A percentile compares a stretch with the other conserved stretches of the same genome.
Conservation (phyloP, 2,113 vertebrate genomes). For the Megalops atlanticus region DNA sequence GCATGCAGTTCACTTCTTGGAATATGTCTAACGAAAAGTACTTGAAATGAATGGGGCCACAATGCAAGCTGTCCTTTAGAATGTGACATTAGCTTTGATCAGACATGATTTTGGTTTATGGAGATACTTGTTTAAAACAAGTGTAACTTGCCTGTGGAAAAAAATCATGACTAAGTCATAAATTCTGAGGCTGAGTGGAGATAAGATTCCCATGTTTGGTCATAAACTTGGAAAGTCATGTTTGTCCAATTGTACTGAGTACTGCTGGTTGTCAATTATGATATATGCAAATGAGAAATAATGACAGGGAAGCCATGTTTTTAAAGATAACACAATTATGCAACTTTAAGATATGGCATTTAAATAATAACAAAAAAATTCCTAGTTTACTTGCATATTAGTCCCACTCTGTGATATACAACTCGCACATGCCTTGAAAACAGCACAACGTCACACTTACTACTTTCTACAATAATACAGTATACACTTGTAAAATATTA, state of each 20-base stretch:
- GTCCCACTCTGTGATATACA: neutral
- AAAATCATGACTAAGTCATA: neutral
- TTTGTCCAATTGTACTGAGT: neutral
- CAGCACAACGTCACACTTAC: too few species aligned
- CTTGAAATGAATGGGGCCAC: constrained; percentile 3
- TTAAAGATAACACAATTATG: neutral
- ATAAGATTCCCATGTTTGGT: neutral
- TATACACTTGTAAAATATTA: neutral
- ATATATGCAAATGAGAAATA: neutral
- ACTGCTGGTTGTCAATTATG: too few species aligned
- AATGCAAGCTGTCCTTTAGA: neutral
- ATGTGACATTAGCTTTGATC: neutral
- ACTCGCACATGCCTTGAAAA: too few species aligned
- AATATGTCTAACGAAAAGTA: constrained; percentile 2
- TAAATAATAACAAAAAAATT: neutral
- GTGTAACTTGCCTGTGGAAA: neutral
- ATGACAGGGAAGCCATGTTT: neutral
- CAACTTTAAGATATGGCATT: neutral
- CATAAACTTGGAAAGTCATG: neutral
- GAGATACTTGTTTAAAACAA: neutral
- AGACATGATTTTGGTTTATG: neutral
- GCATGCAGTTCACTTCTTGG: neutral
- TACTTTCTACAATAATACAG: neutral
- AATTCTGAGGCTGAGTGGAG: neutral
- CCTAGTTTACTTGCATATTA: neutral